Base-by-base conservation (phyloP, 2,888 invertebrate genomes). In the Lamellibrachia satsuma region DNA sequence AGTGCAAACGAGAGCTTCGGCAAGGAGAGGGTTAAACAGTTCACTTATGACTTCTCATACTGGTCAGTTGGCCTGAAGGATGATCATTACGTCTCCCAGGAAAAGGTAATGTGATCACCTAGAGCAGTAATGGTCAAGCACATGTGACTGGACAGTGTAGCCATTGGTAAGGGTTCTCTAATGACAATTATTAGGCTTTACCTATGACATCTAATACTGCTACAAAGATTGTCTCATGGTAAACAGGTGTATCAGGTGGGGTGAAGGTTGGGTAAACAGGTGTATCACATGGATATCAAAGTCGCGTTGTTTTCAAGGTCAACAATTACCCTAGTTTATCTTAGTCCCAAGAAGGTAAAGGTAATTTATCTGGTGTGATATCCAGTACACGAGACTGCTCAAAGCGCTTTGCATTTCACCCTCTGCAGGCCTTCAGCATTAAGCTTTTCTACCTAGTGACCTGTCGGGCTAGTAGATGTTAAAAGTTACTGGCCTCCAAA, bases 41-140 rank as follows among this genome's bases (percentile, higher is more conserved):
- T 96, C 94, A 96, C 96, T 0, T 96, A 96, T 94, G 96, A 96
- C 94, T 95, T 95, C 93, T 96, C 96, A 90, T 96, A 96, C 94
- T 96, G 96, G 95, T 95, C 96, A 7, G 95, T 95, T 52, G 94
- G 94, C 90, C 92, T 91, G 52, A 92, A 93, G 7, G 95, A 95
- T 90, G 92, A 91, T 39, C 94, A 95, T 90, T 96, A 95, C 94
- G 94, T 95, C 92, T 95, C 95, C 51, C 96, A 96, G 92, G 95
- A 96, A 92, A 94, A 95, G 95, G 96, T 96, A 39, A 92, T 75
- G 75, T 22, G 75, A 75, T 22, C n/a, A 15, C 75, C n/a, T 15
- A 39, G 39, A 39, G 39, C 39, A 22, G 75, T 75, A 15, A 75
- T 75, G 75, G 4, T 1, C 1, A 75, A 75, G 75, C 75, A 22